phyloP scores from a whole-genome alignment of 2,888 invertebrate genomes.

The Sminthurinus aureus region DNA sequence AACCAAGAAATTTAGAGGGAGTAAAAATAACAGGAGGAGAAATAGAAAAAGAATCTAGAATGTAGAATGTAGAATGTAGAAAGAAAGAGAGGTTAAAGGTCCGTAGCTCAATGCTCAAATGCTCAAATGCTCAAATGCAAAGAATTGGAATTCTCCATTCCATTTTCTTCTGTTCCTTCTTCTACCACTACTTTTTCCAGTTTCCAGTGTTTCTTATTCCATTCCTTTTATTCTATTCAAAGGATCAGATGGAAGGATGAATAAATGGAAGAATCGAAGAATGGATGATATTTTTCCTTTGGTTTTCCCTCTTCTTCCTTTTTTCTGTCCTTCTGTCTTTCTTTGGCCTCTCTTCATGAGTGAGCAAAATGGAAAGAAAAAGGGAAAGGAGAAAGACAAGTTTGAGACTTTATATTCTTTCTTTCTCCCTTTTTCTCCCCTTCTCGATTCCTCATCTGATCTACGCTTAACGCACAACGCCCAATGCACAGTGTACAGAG shows the following conservation, averaged over 20 bases:
- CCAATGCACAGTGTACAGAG: too few relatives aligned
- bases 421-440: neutral
- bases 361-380: neutral
- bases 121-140: too few relatives aligned
- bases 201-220: neutral
- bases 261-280: conserved; percentile 4
- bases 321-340: conserved; percentile 16
- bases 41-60: too few relatives aligned
- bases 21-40: too few relatives aligned
- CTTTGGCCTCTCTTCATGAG: neutral
- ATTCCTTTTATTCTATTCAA: neutral
- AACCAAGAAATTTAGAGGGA: too few relatives aligned
- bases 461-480: too few relatives aligned
- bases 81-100: too few relatives aligned
- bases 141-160: too few relatives aligned
- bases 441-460: neutral
- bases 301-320: conserved; percentile 7
- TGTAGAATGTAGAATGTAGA: too few relatives aligned
- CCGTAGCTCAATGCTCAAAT: too few relatives aligned
- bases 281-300: neutral
- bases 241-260: neutral
- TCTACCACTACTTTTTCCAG: neutral
- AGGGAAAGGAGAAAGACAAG: neutral
- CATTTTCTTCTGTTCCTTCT: neutral
- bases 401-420: neutral